Conservation (phyloP, 2,888 invertebrate genomes). For the Tillus elongatus region DNA sequence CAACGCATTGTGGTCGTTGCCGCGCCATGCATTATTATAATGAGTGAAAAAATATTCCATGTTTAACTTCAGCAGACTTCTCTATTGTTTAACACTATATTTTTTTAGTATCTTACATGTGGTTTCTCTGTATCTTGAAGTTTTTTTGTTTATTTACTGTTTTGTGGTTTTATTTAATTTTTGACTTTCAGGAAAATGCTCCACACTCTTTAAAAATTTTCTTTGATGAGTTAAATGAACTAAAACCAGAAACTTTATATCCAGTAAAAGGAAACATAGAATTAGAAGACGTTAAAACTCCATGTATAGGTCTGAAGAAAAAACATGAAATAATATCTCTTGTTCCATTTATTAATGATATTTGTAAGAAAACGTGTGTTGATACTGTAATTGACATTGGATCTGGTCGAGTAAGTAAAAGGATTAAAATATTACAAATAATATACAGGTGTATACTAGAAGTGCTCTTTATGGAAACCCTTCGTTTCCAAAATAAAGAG, state of each 20-base stretch:
- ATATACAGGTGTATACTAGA: too few species aligned
- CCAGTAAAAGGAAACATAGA: too few species aligned
- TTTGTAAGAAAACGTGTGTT: constrained; percentile 44
- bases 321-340: constrained; percentile 60
- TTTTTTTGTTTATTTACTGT: background rate
- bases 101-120: too few species aligned
- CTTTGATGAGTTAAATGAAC: constrained; percentile 24
- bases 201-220: constrained; percentile 41
- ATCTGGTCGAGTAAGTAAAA: constrained; percentile 56
- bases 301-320: constrained; percentile 52
- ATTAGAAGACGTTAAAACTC: too few species aligned
- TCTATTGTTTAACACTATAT: too few species aligned
- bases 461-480: too few species aligned
- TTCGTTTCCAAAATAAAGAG: too few species aligned
- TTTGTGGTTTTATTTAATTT: constrained; percentile 4
- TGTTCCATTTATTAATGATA: constrained; percentile 46
- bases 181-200: constrained; percentile 34
- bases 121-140: background rate
- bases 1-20: too few species aligned
- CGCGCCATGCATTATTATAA: too few species aligned
- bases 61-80: too few species aligned
- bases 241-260: too few species aligned
- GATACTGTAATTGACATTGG: constrained; percentile 62
- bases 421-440: background rate
- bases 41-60: too few species aligned